Percentiles rank a stretch among this genome's conserved stretches.
Evolutionary conservation across 1,140 invertebrate species (phyloP).

Genomic region (Trichomalopsis sarcophagae): DNA sequence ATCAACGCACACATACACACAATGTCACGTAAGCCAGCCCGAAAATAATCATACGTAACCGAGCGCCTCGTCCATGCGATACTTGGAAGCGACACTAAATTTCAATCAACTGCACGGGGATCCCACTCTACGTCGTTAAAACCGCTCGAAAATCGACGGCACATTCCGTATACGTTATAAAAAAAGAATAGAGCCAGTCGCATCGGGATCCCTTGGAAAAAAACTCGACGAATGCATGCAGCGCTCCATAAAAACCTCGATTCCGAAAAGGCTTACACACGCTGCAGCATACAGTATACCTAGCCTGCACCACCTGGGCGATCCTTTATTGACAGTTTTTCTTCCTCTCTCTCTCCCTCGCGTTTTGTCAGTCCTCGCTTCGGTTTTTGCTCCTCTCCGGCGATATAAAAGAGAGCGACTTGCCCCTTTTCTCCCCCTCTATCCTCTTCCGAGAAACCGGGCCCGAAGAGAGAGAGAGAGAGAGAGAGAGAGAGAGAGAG

Average conservation of each 20-base stretch:
- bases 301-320: neutral
- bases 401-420: neutral
- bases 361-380: neutral
- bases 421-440: neutral
- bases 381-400: neutral
- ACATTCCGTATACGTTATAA: neutral
- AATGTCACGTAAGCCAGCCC: neutral
- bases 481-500: neutral
- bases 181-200: neutral
- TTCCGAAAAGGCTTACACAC: neutral
- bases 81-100: neutral
- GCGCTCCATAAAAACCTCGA: constrained; percentile 2
- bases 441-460: constrained; percentile 13
- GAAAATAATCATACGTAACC: neutral
- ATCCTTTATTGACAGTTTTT: constrained; percentile 47
- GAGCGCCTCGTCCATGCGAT: neutral
- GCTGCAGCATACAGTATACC: neutral
- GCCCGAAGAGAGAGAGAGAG: neutral
- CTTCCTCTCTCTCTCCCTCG: constrained; percentile 17
- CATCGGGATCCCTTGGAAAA: neutral
- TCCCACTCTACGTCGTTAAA: neutral
- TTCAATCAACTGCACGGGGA: neutral
- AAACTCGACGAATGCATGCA: constrained; percentile 2
- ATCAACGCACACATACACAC: neutral
- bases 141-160: neutral